A percentile compares a stretch with the other conserved stretches of the same genome.
These are phyloP conservation scores for Portevinia maculata DNA, from an alignment of 2,888 invertebrate species.

Conservation along the genomic window DNA sequence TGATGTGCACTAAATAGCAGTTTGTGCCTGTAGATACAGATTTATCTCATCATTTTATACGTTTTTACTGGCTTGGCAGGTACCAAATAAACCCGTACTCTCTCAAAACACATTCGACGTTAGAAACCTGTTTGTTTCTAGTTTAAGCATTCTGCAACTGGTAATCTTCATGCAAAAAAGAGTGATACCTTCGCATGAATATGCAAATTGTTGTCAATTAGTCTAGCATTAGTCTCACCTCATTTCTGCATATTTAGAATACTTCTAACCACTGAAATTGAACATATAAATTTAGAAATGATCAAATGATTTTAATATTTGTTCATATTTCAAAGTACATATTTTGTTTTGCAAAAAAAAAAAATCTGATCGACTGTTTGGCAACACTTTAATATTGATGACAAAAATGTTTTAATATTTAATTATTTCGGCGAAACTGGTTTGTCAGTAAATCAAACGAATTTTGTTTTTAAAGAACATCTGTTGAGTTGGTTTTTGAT, in stretches of 20 bases:
- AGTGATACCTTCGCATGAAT: conserved; percentile 32
- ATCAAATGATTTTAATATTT: conserved; percentile 51
- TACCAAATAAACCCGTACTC: too few species aligned
- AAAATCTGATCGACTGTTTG: background rate
- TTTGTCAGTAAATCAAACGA: background rate
- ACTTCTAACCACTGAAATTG: conserved; percentile 20
- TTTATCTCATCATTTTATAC: too few species aligned
- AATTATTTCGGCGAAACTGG: conserved; percentile 13
- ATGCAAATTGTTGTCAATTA: conserved; percentile 61
- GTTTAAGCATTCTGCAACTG: conserved; percentile 17
- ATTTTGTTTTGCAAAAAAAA: background rate
- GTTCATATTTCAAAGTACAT: conserved; percentile 14
- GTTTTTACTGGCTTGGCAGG: too few species aligned
- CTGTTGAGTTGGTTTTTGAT: background rate
- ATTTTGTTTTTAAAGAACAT: background rate
- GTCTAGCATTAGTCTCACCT: conserved; percentile 65
- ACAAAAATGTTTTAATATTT: conserved; percentile 11
- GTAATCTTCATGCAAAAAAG: conserved; percentile 12
- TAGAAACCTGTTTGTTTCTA: conserved; percentile 53
- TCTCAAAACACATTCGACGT: conserved; percentile 21
- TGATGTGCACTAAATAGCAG: too few species aligned
- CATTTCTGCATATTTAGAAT: conserved; percentile 54
- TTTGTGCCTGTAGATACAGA: too few species aligned
- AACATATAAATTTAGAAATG: conserved; percentile 66
- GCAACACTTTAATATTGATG: background rate